Evolutionary conservation across 2,797 vertebrate genomes (phyloP), one percentile per base, ranked within the genome.

Genomic region (Chaetodon trifasciatus): DNA sequence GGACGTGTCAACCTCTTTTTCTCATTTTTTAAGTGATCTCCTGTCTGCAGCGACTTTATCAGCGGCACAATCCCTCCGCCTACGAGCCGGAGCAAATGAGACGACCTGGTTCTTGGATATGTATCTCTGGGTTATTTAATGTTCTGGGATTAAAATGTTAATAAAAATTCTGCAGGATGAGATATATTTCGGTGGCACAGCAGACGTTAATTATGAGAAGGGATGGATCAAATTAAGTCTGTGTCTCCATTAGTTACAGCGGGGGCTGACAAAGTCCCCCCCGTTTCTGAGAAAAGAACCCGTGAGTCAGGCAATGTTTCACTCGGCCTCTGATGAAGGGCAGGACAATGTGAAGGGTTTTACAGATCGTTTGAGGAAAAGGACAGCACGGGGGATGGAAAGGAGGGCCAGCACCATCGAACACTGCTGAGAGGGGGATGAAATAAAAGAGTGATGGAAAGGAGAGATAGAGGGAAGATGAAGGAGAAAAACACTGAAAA

Each of bases 131-230:
- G 56, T 87, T 84, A 81, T 86, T 92, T 79, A 81, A 87, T 70
- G 56, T 82, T 77, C 60, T 32, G 0, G 50, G 24, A 84, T 67
- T 74, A 68, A 88, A 84, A 77, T 49, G 49, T 81, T 80, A 65
- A 85, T 74, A 76, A 47, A 71, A 78, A 80, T 50, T 70, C 57
- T n/a, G 74, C 50, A 3, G 42, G 74, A 77, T 58, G 35, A 88
- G 78, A 81, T 76, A 86, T 67, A 79, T 76, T 86, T 84, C 11
- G 0, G 24, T 23, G 75, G 64, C 70, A 72, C 4, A 9, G 72
- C 21, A 13, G 71, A 76, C 17, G 5, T 94, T 92, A 85, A 91
- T 93, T 90, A 90, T 86, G 81, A 91, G 79, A 64, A n/a, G 70
- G 74, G 66, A 47, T 47, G 67, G 76, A 85, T 81, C 67, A 74